Percentiles rank a stretch among this genome's conserved stretches.
phyloP scores from a whole-genome alignment of 2,797 vertebrate genomes.

The Acanthornis magna region DNA sequence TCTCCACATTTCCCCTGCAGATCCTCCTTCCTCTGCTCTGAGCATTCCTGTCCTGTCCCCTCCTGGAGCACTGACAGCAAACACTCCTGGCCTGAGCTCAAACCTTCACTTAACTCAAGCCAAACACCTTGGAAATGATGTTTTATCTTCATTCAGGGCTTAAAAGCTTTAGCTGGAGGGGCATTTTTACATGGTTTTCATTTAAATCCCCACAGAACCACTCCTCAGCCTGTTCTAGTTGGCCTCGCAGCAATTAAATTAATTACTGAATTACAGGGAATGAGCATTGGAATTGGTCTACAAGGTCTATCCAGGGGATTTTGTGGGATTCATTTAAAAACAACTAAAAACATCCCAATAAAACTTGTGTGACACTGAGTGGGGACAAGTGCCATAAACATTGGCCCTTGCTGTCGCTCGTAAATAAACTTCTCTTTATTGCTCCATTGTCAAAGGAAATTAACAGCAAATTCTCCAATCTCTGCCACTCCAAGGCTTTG shows the following conservation, averaged over 20 bases:
- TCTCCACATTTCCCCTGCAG: not conserved
- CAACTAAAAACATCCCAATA: not conserved
- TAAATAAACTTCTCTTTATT: not conserved
- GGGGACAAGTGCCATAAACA: not conserved
- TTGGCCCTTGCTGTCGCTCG: accelerated
- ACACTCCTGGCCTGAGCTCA: not conserved
- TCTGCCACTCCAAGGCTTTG: not conserved
- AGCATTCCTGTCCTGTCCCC: not conserved
- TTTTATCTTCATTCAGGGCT: not conserved
- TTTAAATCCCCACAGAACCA: not conserved
- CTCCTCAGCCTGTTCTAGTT: not conserved
- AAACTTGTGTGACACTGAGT: not conserved
- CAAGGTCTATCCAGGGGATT: not conserved
- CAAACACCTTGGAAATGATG: not conserved
- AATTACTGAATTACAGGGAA: not conserved
- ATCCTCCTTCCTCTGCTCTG: not conserved
- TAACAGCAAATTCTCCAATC: not conserved
- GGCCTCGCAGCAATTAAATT: not conserved
- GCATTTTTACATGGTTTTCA: not conserved
- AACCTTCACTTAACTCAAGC: not conserved
- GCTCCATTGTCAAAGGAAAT: not conserved
- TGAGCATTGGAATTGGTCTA: not conserved
- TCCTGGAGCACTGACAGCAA: not conserved
- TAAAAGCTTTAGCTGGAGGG: not conserved
- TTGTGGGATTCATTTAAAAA: not conserved